Evolutionary conservation across 2,888 invertebrate genomes (phyloP).

Genomic region (Eupithecia pulchellata): DNA sequence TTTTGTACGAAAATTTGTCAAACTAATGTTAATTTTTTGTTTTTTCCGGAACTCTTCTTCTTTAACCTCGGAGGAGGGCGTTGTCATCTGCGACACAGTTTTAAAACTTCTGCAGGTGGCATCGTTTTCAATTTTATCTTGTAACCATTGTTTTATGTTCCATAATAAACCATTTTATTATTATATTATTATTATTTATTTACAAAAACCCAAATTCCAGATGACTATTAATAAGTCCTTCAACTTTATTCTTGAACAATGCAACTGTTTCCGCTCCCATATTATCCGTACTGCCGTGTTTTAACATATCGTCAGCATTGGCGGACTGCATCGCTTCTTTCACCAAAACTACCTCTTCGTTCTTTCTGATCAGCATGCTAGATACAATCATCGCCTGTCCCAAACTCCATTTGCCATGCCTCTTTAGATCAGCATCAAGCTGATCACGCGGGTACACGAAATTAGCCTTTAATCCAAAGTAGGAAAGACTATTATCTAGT

Average conservation of each 20-base stretch:
- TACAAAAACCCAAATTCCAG: constrained; percentile 8
- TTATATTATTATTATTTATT: too few species aligned
- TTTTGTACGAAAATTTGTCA: too few species aligned
- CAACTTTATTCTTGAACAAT: neutral
- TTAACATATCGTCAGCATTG: neutral
- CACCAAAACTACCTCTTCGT: neutral
- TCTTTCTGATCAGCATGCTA: constrained; percentile 7
- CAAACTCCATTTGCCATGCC: constrained; percentile 41
- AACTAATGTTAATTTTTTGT: too few species aligned
- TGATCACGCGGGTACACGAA: constrained; percentile 50
- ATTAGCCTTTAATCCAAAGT: constrained; percentile 49
- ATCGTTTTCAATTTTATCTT: too few species aligned
- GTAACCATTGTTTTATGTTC: too few species aligned
- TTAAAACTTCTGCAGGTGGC: too few species aligned
- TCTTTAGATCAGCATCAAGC: constrained; percentile 52
- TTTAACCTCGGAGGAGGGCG: too few species aligned
- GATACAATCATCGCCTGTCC: neutral
- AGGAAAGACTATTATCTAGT: constrained; percentile 46
- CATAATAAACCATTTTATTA: too few species aligned
- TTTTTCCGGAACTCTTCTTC: too few species aligned
- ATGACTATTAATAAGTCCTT: constrained; percentile 5
- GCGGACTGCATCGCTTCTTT: constrained; percentile 12
- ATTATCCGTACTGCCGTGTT: neutral
- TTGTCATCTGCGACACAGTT: too few species aligned
- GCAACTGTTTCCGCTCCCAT: neutral